These are phyloP conservation scores for Hirtodrosophila histrioides DNA, from an alignment of 2,888 invertebrate species.

Conservation along the genomic window DNA sequence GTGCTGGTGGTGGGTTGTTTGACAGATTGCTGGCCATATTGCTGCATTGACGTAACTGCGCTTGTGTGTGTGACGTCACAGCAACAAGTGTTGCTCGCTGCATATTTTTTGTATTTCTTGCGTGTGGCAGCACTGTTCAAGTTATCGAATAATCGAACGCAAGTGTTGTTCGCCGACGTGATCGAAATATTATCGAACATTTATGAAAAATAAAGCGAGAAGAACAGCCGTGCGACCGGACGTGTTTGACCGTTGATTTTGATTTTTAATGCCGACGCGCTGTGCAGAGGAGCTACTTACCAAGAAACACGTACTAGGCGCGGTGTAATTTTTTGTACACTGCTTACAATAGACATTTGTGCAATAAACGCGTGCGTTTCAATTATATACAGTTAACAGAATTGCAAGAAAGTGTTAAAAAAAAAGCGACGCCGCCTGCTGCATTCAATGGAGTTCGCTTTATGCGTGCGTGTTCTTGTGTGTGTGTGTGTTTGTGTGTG, in stretches of 20 bases:
- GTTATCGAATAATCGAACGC: slow-evolving; percentile 13
- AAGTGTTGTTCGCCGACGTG: too few relatives aligned
- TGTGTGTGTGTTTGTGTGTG: slow-evolving; percentile 10
- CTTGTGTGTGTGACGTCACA: slow-evolving; percentile 63
- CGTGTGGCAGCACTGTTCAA: slow-evolving; percentile 38
- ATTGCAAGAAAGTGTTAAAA: slow-evolving; percentile 18
- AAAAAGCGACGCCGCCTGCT: slow-evolving; percentile 41
- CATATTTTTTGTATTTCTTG: slow-evolving; percentile 2
- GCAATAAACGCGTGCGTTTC: slow-evolving; percentile 31
- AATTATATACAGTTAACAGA: not conserved
- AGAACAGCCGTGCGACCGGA: slow-evolving; percentile 62
- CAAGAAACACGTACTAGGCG: slow-evolving; percentile 38
- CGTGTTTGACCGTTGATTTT: slow-evolving; percentile 75
- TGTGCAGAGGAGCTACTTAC: slow-evolving; percentile 14
- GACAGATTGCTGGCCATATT: slow-evolving; percentile 82
- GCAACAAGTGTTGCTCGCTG: slow-evolving; percentile 65
- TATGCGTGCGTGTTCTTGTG: slow-evolving; percentile 15
- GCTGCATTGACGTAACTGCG: slow-evolving; percentile 76
- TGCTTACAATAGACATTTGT: slow-evolving; percentile 26
- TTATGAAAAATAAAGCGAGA: slow-evolving; percentile 62
- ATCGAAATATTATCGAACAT: slow-evolving; percentile 29
- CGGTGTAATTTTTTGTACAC: slow-evolving; percentile 33
- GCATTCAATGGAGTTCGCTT: slow-evolving; percentile 32
- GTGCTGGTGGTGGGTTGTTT: slow-evolving; percentile 69
- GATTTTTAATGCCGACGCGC: slow-evolving; percentile 69